Evolutionary conservation across 2,113 vertebrate genomes (phyloP).

Genomic region (Sula dactylatra): DNA sequence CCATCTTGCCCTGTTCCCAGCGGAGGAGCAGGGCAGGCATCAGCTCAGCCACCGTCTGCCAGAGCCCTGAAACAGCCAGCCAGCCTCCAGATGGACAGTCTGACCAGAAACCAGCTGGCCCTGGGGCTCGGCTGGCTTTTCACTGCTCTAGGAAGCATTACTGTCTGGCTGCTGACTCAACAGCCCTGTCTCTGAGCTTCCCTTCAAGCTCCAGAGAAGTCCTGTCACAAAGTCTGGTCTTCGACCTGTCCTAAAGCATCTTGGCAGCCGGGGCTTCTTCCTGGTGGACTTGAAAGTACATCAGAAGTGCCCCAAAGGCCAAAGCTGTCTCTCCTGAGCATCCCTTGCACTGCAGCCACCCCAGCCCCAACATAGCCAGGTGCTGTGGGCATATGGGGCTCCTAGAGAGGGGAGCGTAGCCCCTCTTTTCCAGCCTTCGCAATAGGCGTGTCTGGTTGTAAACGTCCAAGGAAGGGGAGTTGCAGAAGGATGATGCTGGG

Average conservation of each 20-base stretch:
- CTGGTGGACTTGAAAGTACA: neutral
- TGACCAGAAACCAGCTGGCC: neutral
- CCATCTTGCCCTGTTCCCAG: neutral
- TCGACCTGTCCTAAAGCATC: neutral
- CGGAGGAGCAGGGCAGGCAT: neutral
- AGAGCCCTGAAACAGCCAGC: neutral
- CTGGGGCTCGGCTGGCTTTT: neutral
- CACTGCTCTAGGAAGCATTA: neutral
- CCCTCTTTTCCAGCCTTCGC: neutral
- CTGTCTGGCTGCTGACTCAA: neutral
- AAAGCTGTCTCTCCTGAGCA: neutral
- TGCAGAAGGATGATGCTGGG: neutral
- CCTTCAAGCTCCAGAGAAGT: neutral
- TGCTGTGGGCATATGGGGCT: neutral
- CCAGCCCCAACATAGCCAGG: neutral
- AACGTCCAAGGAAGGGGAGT: fast-evolving
- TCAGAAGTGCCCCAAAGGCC: neutral
- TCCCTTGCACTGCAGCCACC: neutral
- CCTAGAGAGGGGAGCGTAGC: neutral
- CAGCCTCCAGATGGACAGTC: neutral
- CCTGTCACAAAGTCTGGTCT: neutral
- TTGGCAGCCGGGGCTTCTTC: neutral
- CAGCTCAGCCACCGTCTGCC: neutral
- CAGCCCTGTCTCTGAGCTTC: neutral
- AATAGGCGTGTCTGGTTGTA: neutral